phyloP scores from a whole-genome alignment of 2,888 invertebrate species.

The Synergus umbraculus region DNA sequence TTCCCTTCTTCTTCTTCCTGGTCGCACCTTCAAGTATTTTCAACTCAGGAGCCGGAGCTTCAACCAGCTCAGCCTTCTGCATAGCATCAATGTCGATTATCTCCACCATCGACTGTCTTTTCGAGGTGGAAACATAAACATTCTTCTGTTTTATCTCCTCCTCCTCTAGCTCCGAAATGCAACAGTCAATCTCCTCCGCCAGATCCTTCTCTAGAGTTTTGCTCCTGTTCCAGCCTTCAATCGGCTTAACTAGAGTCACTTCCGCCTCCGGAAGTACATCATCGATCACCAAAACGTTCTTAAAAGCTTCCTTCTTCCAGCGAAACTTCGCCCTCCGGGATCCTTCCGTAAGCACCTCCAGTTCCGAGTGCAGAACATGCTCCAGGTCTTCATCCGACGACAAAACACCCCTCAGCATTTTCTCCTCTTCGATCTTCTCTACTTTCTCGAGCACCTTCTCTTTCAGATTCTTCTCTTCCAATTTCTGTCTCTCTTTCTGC shows the following conservation, averaged over 20 bases:
- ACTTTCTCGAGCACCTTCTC: conserved; percentile 45
- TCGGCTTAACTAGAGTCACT: conserved; percentile 61
- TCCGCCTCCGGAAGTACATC: conserved; percentile 59
- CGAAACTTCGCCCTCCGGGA: conserved; percentile 17
- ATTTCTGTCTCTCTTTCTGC: neutral
- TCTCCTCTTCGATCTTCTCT: conserved; percentile 10
- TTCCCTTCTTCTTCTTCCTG: conserved; percentile 61
- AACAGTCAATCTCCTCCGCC: conserved; percentile 58
- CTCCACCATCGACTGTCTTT: conserved; percentile 53
- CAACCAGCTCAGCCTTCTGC: conserved; percentile 39
- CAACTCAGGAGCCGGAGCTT: conserved; percentile 57
- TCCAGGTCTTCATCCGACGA: conserved; percentile 73
- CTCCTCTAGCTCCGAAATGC: conserved; percentile 46
- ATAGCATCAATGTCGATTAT: conserved; percentile 57
- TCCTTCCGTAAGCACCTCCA: conserved; percentile 39
- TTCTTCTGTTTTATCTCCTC: conserved; percentile 39
- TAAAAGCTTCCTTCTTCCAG: conserved; percentile 52
- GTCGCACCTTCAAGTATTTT: conserved; percentile 60
- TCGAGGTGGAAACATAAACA: conserved; percentile 31
- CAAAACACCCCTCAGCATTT: conserved; percentile 27
- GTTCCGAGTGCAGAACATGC: conserved; percentile 67
- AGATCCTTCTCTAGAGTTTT: conserved; percentile 58
- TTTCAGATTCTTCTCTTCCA: neutral
- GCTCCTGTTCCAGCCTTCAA: conserved; percentile 56
- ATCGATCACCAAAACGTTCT: conserved; percentile 66